Evolutionary conservation across 2,797 vertebrate species (phyloP).

Genomic region (Menidia menidia): DNA sequence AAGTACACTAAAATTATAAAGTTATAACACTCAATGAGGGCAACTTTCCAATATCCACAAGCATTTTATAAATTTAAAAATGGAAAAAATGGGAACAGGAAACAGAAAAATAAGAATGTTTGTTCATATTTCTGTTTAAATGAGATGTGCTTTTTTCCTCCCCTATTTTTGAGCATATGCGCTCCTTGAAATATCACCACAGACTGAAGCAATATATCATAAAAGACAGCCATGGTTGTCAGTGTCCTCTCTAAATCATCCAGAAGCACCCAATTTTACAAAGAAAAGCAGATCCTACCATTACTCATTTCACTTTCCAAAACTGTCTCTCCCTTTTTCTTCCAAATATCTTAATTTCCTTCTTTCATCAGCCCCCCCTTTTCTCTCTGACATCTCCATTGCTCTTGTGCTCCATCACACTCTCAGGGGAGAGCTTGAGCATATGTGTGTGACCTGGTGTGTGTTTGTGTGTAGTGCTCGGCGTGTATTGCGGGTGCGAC

Average conservation of each 20-base stretch:
- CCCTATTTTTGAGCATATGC: conserved; percentile 8
- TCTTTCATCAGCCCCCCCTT: conserved; percentile 29
- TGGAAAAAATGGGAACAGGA: neutral
- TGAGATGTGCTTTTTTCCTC: neutral
- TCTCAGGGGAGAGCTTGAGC: conserved; percentile 66
- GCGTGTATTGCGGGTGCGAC: conserved; percentile 69
- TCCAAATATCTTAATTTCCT: conserved; percentile 52
- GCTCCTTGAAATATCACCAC: conserved; percentile 14
- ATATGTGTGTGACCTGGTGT: conserved; percentile 64
- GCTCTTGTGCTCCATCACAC: conserved; percentile 46
- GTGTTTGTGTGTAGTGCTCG: conserved; percentile 38
- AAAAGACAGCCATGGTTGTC: conserved; percentile 1
- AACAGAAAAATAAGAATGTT: neutral
- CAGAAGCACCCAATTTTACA: conserved; percentile 3
- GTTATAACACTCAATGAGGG: neutral
- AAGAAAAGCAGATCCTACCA: neutral
- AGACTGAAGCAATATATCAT: conserved; percentile 12
- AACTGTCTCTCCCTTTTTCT: conserved; percentile 3
- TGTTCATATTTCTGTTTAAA: neutral
- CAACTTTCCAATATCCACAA: neutral
- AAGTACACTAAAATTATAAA: conserved; percentile 1
- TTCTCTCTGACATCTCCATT: conserved; percentile 71
- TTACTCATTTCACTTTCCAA: conserved; percentile 6
- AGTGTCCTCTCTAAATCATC: conserved; percentile 9
- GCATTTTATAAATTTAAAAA: neutral